Base-by-base conservation (phyloP, 2,113 vertebrate species). In the Aplodontia rufa region DNA sequence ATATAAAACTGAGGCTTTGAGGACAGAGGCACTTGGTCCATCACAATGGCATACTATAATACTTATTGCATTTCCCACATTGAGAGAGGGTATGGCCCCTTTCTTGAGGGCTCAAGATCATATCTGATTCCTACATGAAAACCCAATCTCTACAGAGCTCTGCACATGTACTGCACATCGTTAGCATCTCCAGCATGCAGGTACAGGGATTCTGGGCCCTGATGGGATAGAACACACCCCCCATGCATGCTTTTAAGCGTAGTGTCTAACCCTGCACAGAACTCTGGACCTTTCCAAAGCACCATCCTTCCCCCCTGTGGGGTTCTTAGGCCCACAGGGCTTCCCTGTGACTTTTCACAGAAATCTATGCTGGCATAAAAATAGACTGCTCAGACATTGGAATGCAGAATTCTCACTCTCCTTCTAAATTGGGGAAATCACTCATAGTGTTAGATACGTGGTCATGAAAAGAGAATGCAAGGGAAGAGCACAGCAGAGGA, bases 331-430 rank as follows among this genome's bases (percentile, higher is more conserved):
- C 0, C 19, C 37, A 55, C 74, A 68, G 60, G 84, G 81, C 58
- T 97, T 90, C 79, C 91, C 90, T 83, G 85, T 97, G 97, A 98
- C 90, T 98, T 97, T 97, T 95, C 94, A 97, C 69, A 97, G 93
- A 97, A 93, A 95, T 94, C 97, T 97, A 92, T 94, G 85, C 91
- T 96, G 95, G 87, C 85, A 94, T 90, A 98, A 98, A 98, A 97
- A 97, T 97, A 98, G 96, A 97, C 91, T 93, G 55, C 17, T 87
- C 94, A 93, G 94, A 69, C 64, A 92, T 97, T 98, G 97, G 96
- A 97, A 97, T 90, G 91, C 95, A 97, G 93, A 91, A 87, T 97
- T 98, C 97, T 97, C 96, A 98, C 95, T 97, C 92, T 97, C 86
- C 71, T 97, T 98, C 98, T 97, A 98, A 98, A 97, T 97, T 90